Evolutionary conservation across 2,113 vertebrate species (phyloP).

Genomic region (Periophthalmodon schlosseri): DNA sequence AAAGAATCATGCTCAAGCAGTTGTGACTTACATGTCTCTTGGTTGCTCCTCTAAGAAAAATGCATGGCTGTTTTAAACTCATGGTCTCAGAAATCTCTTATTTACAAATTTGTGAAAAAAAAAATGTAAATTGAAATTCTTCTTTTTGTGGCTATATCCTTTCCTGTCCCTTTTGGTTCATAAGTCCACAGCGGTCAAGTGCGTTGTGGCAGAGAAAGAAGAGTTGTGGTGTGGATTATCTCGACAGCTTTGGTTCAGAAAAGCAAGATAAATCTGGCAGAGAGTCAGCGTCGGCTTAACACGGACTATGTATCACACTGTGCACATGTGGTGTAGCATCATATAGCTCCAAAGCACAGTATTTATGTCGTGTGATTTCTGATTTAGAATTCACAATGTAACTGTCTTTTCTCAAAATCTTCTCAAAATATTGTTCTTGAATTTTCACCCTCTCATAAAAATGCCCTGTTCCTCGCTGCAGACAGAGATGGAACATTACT

Average conservation of each 20-base stretch:
- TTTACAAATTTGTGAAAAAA: neutral
- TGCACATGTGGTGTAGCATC: neutral
- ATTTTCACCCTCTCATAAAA: no score
- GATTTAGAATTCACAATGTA: neutral
- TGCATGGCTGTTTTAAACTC: constrained; percentile 83
- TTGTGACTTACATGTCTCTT: constrained; percentile 74
- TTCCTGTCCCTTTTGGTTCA: constrained; percentile 11
- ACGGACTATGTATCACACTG: constrained; percentile 28
- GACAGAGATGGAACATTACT: no score
- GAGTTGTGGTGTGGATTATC: constrained; percentile 64
- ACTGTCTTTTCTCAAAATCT: no score
- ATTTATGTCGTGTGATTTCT: neutral
- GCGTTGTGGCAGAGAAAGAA: constrained; percentile 28
- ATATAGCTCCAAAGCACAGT: neutral
- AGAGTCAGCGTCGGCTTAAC: constrained; percentile 46
- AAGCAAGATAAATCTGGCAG: constrained; percentile 36
- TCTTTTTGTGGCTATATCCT: neutral
- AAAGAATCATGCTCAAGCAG: neutral
- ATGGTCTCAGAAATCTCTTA: constrained; percentile 53
- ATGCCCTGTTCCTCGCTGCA: no score
- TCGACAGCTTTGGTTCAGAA: constrained; percentile 56
- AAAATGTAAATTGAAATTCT: neutral
- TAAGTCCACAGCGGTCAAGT: constrained; percentile 36
- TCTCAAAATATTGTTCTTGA: no score
- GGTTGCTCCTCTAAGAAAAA: constrained; percentile 84